Evolutionary conservation across 2,797 vertebrate species (phyloP), one percentile per base, ranked within the genome.

Genomic region (Mastacembelus armatus): DNA sequence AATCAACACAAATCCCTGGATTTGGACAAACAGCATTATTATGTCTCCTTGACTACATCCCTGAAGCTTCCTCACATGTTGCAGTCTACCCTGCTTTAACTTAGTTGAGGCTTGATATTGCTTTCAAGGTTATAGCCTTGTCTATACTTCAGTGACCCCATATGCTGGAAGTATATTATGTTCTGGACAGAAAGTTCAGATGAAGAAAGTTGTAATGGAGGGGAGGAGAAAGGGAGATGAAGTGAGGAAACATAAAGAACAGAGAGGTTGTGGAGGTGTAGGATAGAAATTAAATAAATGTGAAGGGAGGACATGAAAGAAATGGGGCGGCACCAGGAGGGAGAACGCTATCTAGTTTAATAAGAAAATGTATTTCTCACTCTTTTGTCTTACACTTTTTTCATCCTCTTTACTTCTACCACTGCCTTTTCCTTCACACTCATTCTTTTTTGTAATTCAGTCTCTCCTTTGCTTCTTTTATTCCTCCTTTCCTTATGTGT

Each of bases 231-330:
- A 26, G 58, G 72, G 33, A 70, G 77, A 84, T 73, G 66, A 76
- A 74, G 77, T 67, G 66, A 65, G 74, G 55, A 67, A 77, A 73
- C 61, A 55, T 42, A 66, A 77, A 69, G 78, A 75, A 63, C 36
- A 51, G 38, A 55, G 60, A 59, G 69, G 62, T 67, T 71, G 63
- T 65, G 27, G 39, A 66, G 70, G 54, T 65, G 51, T 59, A 58
- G 69, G 67, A 65, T 43, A 24, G 77, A 51, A 83, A 78, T 84
- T 55, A 73, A 79, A 73, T 65, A 77, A 78, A 75, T 74, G 76
- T 81, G 83, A 85, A 33, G 3, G 7, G 54, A 71, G 67, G 71
- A 86, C 70, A 66, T 70, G 74, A 68, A 81, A 74, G 69, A 71
- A 81, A 75, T 66, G 16, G 55, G 44, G 50, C 39, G 33, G 64